Evolutionary conservation across 2,888 invertebrate species (phyloP).

Genomic region (Lithophane semibrunnea): DNA sequence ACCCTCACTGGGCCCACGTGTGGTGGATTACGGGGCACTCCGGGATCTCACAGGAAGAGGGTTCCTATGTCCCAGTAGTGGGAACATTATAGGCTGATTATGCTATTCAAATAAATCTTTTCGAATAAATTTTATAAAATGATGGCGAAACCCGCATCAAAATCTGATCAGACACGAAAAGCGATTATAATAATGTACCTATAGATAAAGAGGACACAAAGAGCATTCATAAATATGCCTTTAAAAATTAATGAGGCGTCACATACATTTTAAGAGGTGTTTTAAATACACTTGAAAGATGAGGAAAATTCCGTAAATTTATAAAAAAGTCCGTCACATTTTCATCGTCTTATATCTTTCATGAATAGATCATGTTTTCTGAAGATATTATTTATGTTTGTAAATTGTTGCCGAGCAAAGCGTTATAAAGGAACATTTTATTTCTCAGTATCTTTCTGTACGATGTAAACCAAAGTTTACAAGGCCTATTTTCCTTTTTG

Average conservation of each 20-base stretch:
- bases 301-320: slow-evolving; percentile 37
- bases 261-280: slow-evolving; percentile 35
- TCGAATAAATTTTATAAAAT: background rate
- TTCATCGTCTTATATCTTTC: slow-evolving; percentile 31
- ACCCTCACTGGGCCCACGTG: too few species aligned
- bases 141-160: background rate
- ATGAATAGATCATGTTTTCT: slow-evolving; percentile 54
- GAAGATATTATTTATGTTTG: slow-evolving; percentile 49
- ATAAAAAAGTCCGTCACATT: slow-evolving; percentile 34
- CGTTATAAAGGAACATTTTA: slow-evolving; percentile 26
- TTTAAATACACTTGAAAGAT: slow-evolving; percentile 44
- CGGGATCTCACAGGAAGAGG: too few species aligned
- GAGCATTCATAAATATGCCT: background rate
- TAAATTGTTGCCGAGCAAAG: slow-evolving; percentile 34
- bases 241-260: slow-evolving; percentile 12
- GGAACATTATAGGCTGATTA: too few species aligned
- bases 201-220: background rate
- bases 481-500: background rate
- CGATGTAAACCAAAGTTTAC: slow-evolving; percentile 32
- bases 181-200: background rate
- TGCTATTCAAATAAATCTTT: too few species aligned
- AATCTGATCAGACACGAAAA: background rate
- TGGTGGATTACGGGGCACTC: too few species aligned
- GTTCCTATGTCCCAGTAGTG: too few species aligned
- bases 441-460: slow-evolving; percentile 12